A percentile compares a stretch with the other conserved stretches of the same genome.
These are phyloP conservation scores for Rhagium mordax DNA, from an alignment of 2,888 invertebrate species.

Conservation along the genomic window DNA sequence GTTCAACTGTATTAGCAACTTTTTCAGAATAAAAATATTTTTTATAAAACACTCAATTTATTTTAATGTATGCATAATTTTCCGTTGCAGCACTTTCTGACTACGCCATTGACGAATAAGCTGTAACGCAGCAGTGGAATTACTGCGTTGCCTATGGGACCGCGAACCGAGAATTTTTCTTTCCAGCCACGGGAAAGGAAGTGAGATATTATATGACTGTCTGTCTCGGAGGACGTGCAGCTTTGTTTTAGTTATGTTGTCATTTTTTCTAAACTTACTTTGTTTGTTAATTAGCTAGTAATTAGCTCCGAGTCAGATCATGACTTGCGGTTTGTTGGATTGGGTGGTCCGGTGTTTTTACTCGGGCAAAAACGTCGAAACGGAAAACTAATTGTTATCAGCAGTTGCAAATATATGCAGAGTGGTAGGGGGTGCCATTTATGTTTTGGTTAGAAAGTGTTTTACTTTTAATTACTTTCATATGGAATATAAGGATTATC, in stretches of 20 bases:
- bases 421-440: neutral
- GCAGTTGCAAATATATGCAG: neutral
- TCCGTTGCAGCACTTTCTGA: too few relatives aligned
- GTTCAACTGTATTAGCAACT: too few relatives aligned
- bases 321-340: slow-evolving; percentile 42
- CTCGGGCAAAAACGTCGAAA: neutral
- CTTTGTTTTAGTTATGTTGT: slow-evolving; percentile 51
- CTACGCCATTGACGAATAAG: neutral
- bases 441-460: too few relatives aligned
- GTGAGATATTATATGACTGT: slow-evolving; percentile 62
- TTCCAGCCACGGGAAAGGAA: slow-evolving; percentile 57
- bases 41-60: too few relatives aligned
- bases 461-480: too few relatives aligned
- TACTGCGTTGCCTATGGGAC: slow-evolving; percentile 8
- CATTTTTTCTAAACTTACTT: slow-evolving; percentile 49
- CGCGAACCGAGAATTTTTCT: slow-evolving; percentile 12
- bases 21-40: too few relatives aligned
- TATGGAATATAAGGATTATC: too few relatives aligned
- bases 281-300: slow-evolving; percentile 61
- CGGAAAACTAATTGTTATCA: slow-evolving; percentile 34
- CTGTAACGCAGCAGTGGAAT: neutral
- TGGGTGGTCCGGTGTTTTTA: slow-evolving; percentile 48
- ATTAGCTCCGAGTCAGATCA: slow-evolving; percentile 55
- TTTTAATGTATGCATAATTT: too few relatives aligned
- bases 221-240: slow-evolving; percentile 53